Conservation (phyloP, 2,888 invertebrate genomes). For the Crepidodera aurea region DNA sequence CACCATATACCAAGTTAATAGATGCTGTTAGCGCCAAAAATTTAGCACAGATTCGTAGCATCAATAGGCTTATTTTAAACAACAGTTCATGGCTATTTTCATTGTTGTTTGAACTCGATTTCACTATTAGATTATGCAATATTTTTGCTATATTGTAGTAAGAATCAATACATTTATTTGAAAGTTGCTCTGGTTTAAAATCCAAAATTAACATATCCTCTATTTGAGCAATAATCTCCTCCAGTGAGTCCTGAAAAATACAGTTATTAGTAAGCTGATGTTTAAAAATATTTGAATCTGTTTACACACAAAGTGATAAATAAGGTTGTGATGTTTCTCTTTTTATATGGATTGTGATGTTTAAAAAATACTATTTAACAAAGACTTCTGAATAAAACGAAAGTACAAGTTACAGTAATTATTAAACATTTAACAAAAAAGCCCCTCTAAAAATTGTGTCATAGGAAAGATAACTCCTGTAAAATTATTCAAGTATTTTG, state of each 20-base stretch:
- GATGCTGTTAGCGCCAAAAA: constrained; percentile 12
- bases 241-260: constrained; percentile 10
- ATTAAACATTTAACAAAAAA: too few species aligned
- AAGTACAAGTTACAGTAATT: too few species aligned
- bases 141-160: constrained; percentile 26
- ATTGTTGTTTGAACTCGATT: constrained; percentile 5
- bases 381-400: too few species aligned
- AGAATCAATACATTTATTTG: constrained; percentile 18
- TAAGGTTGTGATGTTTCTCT: too few species aligned
- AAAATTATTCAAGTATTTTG: too few species aligned
- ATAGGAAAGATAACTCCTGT: too few species aligned
- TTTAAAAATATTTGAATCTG: too few species aligned
- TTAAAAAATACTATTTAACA: too few species aligned
- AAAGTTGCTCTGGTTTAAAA: constrained; percentile 13
- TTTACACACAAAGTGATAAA: too few species aligned
- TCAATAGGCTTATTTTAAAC: constrained; percentile 18
- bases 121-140: constrained; percentile 27
- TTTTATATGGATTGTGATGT: too few species aligned
- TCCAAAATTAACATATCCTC: constrained; percentile 23
- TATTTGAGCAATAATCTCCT: constrained; percentile 19
- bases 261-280: neutral
- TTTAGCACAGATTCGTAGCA: constrained; percentile 24
- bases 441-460: too few species aligned
- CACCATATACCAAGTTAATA: constrained; percentile 20
- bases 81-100: constrained; percentile 7